Base-by-base conservation (phyloP, 2,113 vertebrate species). In the Garra rufa region DNA sequence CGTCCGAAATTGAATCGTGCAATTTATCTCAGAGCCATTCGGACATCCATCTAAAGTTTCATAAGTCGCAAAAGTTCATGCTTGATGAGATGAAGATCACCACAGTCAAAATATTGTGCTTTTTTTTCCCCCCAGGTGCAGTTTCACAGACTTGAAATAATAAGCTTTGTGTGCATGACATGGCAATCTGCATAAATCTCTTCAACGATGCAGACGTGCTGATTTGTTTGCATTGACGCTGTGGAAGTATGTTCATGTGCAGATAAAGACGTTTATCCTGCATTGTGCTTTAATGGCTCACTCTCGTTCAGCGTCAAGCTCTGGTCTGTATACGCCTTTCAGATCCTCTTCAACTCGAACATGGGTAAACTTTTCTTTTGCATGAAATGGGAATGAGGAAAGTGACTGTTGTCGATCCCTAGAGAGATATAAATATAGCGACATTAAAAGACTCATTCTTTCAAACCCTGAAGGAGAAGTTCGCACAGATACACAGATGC, bases 321-420 rank as follows among this genome's bases (percentile, higher is more conserved):
- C 14, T 52, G 61, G 78, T 83, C 52, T 71, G 75, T 89, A 61
- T 71, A 85, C 34, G 34, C 34, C 70, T 81, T 88, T 79, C 75
- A 21, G n/a, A 59, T 55, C 19, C 19, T 15, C 9, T 67, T 75
- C 26, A 81, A 73, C 71, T 89, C 88, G 85, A 83, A 87, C 82
- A 73, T 85, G 67, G 41, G 24, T 55, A 82, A 74, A 81, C 71
- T 88, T 85, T 44, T 73, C 38, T 41, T 75, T 74, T 75, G 57
- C 26, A 9, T 3, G 11, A 67, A 30, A 77, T 85, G 86, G 88
- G 86, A 88, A 85, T 81, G 83, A 67, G 82, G 87, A 82, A 81
- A 89, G 88, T 92, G 86, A 88, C 82, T 89, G 87, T 88, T 74
- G 77, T 79, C 65, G 82, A 82, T 89, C 87, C 87, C 88, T 75